Conservation (phyloP, 2,113 vertebrate species). For the Perognathus longimembris region DNA sequence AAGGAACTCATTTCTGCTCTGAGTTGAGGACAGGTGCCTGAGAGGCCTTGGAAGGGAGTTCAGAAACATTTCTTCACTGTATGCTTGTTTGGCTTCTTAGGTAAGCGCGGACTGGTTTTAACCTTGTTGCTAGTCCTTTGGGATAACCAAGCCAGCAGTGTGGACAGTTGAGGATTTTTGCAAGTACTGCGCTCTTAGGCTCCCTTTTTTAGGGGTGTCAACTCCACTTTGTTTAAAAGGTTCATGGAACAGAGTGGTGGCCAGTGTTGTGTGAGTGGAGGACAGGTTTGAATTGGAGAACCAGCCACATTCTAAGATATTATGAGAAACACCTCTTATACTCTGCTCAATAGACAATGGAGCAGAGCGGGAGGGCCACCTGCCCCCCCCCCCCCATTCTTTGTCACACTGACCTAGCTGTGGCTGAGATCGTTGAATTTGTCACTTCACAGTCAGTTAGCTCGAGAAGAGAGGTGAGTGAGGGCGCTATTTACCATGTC, state of each 20-base stretch:
- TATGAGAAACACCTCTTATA: neutral
- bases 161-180: neutral
- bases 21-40: neutral
- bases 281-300: slow-evolving; percentile 16
- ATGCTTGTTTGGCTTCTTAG: neutral
- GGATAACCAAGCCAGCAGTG: neutral
- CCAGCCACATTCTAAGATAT: neutral
- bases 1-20: neutral
- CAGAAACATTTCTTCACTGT: neutral
- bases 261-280: slow-evolving; percentile 17
- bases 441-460: neutral
- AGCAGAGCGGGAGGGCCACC: too few relatives aligned
- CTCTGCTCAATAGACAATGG: neutral
- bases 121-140: neutral
- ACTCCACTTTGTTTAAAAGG: neutral
- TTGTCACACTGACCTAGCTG: neutral
- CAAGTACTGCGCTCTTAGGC: neutral
- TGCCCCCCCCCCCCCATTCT: neutral
- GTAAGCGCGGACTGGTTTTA: neutral
- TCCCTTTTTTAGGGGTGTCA: neutral
- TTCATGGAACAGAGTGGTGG: neutral
- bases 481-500: neutral
- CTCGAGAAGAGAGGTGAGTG: neutral
- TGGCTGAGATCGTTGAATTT: neutral
- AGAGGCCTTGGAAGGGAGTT: neutral